Evolutionary conservation across 2,888 invertebrate genomes (phyloP).

Genomic region (Mythimna lalbum): DNA sequence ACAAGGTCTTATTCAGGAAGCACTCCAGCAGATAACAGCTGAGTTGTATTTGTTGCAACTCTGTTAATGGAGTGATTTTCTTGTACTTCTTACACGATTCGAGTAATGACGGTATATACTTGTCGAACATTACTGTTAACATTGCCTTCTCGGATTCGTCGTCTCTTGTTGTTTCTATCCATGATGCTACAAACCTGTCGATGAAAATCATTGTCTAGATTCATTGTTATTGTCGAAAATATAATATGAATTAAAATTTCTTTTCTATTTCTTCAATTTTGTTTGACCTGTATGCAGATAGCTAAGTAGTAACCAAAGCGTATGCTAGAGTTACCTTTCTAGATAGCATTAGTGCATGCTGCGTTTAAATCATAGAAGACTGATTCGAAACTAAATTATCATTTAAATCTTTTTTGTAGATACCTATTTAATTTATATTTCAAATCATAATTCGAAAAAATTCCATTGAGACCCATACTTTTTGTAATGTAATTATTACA

Average conservation of each 20-base stretch:
- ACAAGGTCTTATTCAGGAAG: constrained; percentile 94
- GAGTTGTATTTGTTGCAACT: constrained; percentile 97
- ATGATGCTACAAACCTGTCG: constrained; percentile 95
- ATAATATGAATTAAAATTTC: neutral
- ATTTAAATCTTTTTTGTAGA: too few species aligned
- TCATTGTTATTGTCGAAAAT: neutral
- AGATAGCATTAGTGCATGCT: too few species aligned
- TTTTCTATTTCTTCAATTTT: too few species aligned
- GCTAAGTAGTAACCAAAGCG: too few species aligned
- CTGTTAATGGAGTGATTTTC: constrained; percentile 97
- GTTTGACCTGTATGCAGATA: too few species aligned
- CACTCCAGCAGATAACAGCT: constrained; percentile 96
- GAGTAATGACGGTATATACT: constrained; percentile 96
- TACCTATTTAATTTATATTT: too few species aligned
- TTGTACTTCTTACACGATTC: constrained; percentile 95
- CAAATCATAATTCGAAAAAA: too few species aligned
- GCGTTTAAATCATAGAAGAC: too few species aligned
- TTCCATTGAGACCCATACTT: too few species aligned
- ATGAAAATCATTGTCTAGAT: neutral
- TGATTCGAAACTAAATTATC: too few species aligned
- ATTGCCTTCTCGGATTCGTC: constrained; percentile 94
- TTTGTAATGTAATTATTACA: too few species aligned
- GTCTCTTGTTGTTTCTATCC: constrained; percentile 95
- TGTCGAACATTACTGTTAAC: constrained; percentile 97
- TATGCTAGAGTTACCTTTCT: too few species aligned